Percentiles rank a stretch among this genome's conserved stretches.
Conservation (phyloP, 2,888 invertebrate genomes). For the Hyalella azteca region DNA sequence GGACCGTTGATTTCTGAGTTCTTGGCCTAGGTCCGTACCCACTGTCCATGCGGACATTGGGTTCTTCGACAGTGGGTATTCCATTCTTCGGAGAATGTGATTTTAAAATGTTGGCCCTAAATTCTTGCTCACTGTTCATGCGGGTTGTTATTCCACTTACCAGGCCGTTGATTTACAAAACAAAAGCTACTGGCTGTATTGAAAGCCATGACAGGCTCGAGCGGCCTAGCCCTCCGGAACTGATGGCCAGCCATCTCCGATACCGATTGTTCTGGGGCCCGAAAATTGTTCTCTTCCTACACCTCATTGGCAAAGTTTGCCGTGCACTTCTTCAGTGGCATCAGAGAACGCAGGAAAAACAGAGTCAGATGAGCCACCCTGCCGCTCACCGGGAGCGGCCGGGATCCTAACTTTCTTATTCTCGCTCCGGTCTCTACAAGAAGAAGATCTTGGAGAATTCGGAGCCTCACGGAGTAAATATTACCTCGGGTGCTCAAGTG, state of each 20-base stretch:
- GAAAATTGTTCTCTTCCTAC: slow-evolving; percentile 36
- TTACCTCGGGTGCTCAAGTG: not conserved
- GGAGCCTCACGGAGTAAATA: not conserved
- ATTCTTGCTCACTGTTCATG: too few species aligned
- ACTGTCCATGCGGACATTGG: too few species aligned
- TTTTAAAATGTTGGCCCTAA: too few species aligned
- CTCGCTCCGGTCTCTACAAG: not conserved
- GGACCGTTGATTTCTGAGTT: too few species aligned
- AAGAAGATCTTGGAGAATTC: not conserved
- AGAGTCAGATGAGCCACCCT: slow-evolving; percentile 26
- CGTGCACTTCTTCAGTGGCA: slow-evolving; percentile 36
- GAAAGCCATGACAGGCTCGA: not conserved
- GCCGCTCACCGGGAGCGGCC: not conserved
- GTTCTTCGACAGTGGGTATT: too few species aligned
- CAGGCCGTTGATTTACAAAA: not conserved
- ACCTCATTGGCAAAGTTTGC: slow-evolving; percentile 36
- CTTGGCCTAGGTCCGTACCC: too few species aligned
- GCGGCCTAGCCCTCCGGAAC: not conserved
- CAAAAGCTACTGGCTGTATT: not conserved
- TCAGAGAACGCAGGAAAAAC: slow-evolving; percentile 34
- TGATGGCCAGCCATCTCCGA: slow-evolving; percentile 32
- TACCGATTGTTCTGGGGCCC: slow-evolving; percentile 26
- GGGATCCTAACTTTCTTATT: not conserved
- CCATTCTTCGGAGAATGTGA: too few species aligned
- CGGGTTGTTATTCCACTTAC: not conserved